Evolutionary conservation across 2,888 invertebrate genomes (phyloP), one percentile per base, ranked within the genome.

Genomic region (Dynastes tityus): DNA sequence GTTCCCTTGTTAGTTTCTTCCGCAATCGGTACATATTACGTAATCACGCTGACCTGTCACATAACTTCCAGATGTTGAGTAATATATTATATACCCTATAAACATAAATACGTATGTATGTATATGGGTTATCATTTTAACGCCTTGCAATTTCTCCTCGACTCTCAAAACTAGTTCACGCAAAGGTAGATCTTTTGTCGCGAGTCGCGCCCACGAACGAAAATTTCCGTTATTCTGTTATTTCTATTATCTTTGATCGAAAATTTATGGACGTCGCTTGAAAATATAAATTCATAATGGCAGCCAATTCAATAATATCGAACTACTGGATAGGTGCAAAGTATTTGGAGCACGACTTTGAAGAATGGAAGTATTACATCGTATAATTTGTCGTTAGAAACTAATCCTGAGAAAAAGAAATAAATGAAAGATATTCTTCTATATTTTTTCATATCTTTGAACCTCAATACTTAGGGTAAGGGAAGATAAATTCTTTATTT

Each of bases 121-220:
- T 71, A 73, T 73, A 73, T 73, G 58, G 73, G 73, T 58, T 73
- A 73, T 58, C 73, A 58, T 73, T 73, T 73, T 58, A 73, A 73
- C 73, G 58, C 55, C 58, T 61, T 40, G 73, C 58, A 73, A 58
- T 73, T 73, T 73, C 73, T 73, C 73, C 40, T 73, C 40, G 61
- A 32, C 37, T 51, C 45, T 45, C 22, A 58, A 73, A 73, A 73
- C 73, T 73, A 73, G 73, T 73, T 58, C 73, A 73, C 37, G 61
- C 40, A 58, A 73, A 73, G 73, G 73, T 73, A 73, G 58, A 73
- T 58, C 73, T 37, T 73, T 73, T 73, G 73, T 73, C 58, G 45
- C 45, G 40, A 73, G 40, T 40, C 8, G 37, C 37, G 73, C 73
- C 73, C 73, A 73, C 73, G 58, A 73, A 58, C 58, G 58, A 73